Conservation (phyloP, 23 tunicate species). For the Aplidium turbinatum region DNA sequence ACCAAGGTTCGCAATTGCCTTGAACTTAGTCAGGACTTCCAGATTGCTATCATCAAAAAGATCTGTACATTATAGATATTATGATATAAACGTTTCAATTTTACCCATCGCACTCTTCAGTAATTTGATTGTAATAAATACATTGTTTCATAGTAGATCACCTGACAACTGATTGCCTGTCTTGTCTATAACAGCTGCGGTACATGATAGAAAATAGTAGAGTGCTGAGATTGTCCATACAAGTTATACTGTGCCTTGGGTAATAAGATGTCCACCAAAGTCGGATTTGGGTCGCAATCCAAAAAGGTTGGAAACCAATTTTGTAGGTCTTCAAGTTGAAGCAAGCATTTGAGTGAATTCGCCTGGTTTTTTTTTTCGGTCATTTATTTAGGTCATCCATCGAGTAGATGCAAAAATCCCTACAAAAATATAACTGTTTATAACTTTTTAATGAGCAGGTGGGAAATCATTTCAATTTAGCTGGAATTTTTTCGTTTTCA, state of each 20-base stretch:
- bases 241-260: constrained; percentile 6
- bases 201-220: no score
- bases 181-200: no score
- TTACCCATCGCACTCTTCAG: neutral
- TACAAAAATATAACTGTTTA: no score
- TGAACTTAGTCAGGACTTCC: neutral
- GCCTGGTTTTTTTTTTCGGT: neutral
- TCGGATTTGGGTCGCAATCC: neutral
- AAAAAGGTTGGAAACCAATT: neutral
- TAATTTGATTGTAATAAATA: constrained; percentile 1
- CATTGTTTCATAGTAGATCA: no score
- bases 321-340: neutral
- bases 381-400: neutral
- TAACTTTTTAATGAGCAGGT: no score
- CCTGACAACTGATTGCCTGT: no score
- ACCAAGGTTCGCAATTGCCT: constrained; percentile 1
- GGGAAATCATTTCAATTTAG: no score
- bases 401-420: no score
- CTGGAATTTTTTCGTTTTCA: no score
- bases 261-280: neutral
- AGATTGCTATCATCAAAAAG: neutral
- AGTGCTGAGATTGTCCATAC: no score
- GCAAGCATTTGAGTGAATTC: neutral
- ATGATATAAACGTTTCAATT: neutral
- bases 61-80: neutral